Conservation (phyloP, 2,888 invertebrate genomes). For the Deroplatys truncata region DNA sequence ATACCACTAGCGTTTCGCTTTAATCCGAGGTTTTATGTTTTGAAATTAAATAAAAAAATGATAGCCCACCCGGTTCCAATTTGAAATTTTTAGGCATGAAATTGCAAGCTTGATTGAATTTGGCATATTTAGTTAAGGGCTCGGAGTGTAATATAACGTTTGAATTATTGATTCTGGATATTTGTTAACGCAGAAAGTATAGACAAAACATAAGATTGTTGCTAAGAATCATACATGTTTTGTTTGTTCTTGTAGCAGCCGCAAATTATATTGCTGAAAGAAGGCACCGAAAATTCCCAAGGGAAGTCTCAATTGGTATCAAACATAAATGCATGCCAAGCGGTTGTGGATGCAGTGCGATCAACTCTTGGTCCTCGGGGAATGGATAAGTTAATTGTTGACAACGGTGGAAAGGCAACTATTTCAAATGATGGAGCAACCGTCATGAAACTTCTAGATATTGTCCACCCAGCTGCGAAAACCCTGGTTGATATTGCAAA, state of each 20-base stretch:
- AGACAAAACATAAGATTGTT: too few relatives aligned
- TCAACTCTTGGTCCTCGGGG: slow-evolving; percentile 98
- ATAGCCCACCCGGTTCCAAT: neutral
- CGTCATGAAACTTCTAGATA: slow-evolving; percentile 95
- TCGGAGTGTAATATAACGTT: too few relatives aligned
- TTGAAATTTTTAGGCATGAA: too few relatives aligned
- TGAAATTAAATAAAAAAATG: neutral
- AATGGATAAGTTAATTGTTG: slow-evolving; percentile 98
- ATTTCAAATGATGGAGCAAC: slow-evolving; percentile 99
- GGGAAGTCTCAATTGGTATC: slow-evolving; percentile 94
- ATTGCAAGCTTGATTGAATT: too few relatives aligned
- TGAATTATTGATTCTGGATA: too few relatives aligned
- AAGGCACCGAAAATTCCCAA: slow-evolving; percentile 95
- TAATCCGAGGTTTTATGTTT: neutral
- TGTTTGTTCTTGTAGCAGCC: slow-evolving; percentile 85
- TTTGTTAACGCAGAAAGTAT: too few relatives aligned
- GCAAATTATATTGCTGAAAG: slow-evolving; percentile 94
- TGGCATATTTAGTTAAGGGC: too few relatives aligned
- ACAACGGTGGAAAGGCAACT: slow-evolving; percentile 82
- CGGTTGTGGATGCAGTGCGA: slow-evolving; percentile 91
- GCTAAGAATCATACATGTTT: too few relatives aligned
- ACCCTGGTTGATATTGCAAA: slow-evolving; percentile 98
- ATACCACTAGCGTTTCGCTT: neutral
- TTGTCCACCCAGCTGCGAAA: slow-evolving; percentile 97
- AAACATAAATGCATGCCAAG: slow-evolving; percentile 96